Base-by-base conservation (phyloP, 2,888 invertebrate species). In the Leucophora obtusa region DNA sequence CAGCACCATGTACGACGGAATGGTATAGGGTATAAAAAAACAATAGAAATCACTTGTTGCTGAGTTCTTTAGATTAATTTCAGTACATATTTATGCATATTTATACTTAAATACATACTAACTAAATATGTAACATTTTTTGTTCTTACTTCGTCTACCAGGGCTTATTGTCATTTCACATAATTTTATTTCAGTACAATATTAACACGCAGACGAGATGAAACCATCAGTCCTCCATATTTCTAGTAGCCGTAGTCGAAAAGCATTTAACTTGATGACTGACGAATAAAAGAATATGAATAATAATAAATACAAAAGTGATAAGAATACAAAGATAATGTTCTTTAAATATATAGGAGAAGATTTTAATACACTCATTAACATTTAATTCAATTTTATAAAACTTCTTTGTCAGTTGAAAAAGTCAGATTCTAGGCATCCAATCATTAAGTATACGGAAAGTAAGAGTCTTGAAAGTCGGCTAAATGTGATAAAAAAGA, bases 391-490 rank as follows among this genome's bases (percentile, higher is more conserved):
- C 33, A 11, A 33, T 53, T 54, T 21, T 53, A 47, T 18, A 24
- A 17, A 51, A 54, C 47, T 68, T 75, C 43, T 47, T 68, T 75
- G 75, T 80, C 75, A 80, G 75, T 80, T 63, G 56, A 68, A 68
- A 24, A 68, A 63, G 60, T 28, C 38, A 24, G 47, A 51, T 24
- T 62, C 33, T 43, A 17, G 63, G 79, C 51, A 53, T 59, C 58
- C 58, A 62, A 28, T 66, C 62, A 43, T 66, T 59, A 66, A 70
- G 65, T 65, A n/a, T 33, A 50, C 35, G 33, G 17, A 18, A 53
- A 56, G 56, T 56, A n/a, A 28, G 28, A 28, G 11, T 28, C 33
- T 7, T 33, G 8, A 33, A 56, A 15, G n/a, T 56, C 9, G 28
- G 14, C 15, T 17, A 17, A 14, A 15, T 33, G 17, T 17, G 8